These are phyloP conservation scores for Helicoverpa armigera DNA, from an alignment of 1,140 invertebrate genomes.

Conservation along the genomic window DNA sequence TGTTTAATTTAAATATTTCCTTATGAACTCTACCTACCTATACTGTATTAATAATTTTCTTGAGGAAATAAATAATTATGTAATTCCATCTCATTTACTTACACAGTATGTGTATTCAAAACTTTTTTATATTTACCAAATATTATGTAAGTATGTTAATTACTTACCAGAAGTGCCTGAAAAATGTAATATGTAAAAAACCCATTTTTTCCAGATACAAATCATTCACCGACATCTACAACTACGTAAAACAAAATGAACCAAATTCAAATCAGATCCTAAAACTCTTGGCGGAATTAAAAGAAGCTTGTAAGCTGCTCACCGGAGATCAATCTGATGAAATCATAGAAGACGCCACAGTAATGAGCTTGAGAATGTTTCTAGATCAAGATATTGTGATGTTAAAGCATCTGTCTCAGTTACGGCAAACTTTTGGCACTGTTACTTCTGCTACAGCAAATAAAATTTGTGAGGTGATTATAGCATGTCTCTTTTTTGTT, in stretches of 20 bases:
- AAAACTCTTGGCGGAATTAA: slow-evolving; percentile 65
- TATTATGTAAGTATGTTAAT: no score
- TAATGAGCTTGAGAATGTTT: slow-evolving; percentile 88
- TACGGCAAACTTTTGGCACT: slow-evolving; percentile 87
- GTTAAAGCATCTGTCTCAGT: slow-evolving; percentile 84
- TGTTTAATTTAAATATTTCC: no score
- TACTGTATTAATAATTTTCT: no score
- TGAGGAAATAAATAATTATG: no score
- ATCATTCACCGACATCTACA: slow-evolving; percentile 74
- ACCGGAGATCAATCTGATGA: slow-evolving; percentile 85
- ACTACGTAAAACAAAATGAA: slow-evolving; percentile 77
- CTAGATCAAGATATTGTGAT: slow-evolving; percentile 88
- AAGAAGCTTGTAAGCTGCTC: slow-evolving; percentile 74
- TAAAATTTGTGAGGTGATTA: slow-evolving; percentile 86
- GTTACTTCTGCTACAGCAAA: slow-evolving; percentile 81
- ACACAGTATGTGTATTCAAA: no score
- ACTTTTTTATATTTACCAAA: no score
- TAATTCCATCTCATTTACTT: no score
- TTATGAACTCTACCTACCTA: no score
- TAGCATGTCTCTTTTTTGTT: background rate
- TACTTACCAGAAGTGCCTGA: no score
- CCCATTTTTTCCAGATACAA: slow-evolving; percentile 78
- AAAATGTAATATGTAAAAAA: no score
- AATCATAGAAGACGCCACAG: slow-evolving; percentile 88
- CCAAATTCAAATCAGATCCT: slow-evolving; percentile 54